Conservation (phyloP, 2,888 invertebrate species). For the Notodonta ziczac region DNA sequence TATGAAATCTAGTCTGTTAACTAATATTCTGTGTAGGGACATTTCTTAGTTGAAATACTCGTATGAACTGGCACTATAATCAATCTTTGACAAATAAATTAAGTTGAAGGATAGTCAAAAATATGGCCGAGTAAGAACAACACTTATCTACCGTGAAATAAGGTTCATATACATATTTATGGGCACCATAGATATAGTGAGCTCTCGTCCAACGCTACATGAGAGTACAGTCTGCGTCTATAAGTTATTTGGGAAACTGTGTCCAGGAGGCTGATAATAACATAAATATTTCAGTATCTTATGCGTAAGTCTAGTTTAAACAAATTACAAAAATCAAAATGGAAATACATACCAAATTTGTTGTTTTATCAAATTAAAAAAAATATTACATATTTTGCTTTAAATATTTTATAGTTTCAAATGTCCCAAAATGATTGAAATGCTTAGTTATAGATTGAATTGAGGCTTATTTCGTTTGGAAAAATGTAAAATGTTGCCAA, state of each 20-base stretch:
- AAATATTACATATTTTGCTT: no score
- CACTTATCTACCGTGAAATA: no score
- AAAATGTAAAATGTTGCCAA: conserved; percentile 39
- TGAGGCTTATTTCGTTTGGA: conserved; percentile 31
- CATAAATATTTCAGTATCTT: no score
- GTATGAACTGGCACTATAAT: no score
- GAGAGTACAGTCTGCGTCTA: no score
- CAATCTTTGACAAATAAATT: no score
- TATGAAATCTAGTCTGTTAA: conserved; percentile 43
- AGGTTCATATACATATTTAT: no score
- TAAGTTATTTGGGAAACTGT: no score
- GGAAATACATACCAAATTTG: conserved; percentile 12
- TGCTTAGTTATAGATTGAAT: conserved; percentile 7
- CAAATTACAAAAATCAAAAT: conserved; percentile 15
- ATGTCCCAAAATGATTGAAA: not conserved
- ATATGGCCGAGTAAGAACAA: not conserved
- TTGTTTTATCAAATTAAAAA: conserved; percentile 6
- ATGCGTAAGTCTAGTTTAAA: not conserved
- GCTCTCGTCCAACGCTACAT: no score
- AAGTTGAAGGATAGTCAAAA: not conserved
- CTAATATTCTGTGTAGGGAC: conserved; percentile 22
- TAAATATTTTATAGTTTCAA: no score
- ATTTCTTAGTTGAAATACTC: conserved; percentile 7
- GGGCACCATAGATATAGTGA: no score
- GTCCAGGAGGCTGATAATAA: no score